These are phyloP conservation scores for Apostichopus japonicus DNA, from an alignment of 35 echinoderm and acorn worm genomes.

Conservation along the genomic window DNA sequence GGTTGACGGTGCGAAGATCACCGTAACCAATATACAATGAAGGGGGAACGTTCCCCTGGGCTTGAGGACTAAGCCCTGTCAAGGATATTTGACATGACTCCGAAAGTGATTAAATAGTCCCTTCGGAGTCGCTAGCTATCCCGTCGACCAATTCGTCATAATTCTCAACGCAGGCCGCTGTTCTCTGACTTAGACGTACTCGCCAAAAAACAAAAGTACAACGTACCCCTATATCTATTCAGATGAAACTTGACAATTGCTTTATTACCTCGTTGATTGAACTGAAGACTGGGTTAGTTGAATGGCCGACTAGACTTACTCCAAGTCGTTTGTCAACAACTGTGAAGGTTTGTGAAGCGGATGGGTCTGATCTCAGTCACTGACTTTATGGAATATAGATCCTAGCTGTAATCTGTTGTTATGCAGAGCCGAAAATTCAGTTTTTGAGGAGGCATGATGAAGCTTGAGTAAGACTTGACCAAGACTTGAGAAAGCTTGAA, in stretches of 20 bases:
- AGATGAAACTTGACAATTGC: slow-evolving; percentile 5
- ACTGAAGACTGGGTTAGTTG: background rate
- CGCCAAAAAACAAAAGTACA: background rate
- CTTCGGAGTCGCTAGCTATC: background rate
- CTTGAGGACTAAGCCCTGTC: background rate
- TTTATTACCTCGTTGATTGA: background rate
- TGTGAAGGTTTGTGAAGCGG: no score
- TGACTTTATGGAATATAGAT: no score
- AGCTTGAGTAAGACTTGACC: no score
- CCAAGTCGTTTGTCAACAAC: background rate
- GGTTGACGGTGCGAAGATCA: background rate
- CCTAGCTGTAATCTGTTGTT: no score
- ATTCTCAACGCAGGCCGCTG: slow-evolving; percentile 2
- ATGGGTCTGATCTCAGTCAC: no score
- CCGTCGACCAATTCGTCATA: background rate
- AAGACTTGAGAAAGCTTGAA: no score
- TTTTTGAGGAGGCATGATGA: no score
- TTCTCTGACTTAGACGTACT: background rate
- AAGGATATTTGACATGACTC: slow-evolving; percentile 30
- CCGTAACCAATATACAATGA: background rate
- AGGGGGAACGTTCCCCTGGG: background rate
- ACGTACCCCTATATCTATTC: background rate
- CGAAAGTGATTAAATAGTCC: slow-evolving; percentile 40
- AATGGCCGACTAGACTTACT: background rate
- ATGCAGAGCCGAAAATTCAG: no score